Base-by-base conservation (phyloP, 2,888 invertebrate genomes). In the Drosophila cognata region DNA sequence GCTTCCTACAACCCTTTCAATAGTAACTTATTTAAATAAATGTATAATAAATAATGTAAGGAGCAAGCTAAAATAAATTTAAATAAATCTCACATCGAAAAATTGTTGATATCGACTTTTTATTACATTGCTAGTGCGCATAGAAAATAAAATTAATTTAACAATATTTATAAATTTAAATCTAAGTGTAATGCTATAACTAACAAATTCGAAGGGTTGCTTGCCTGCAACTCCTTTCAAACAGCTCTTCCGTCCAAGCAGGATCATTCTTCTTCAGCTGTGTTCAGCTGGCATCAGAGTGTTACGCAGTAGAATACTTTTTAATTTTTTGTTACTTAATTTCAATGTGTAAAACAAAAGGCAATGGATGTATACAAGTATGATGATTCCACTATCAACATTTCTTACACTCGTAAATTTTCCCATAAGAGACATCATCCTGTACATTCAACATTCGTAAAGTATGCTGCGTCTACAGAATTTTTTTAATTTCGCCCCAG, bases 1-100 rank as follows among this genome's bases (percentile, higher is more conserved):
- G 82, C 59, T 76, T 87, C 50, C 50, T 84, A 0, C 87, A 81
- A 43, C 68, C 66, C 31, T 71, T 65, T 69, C 51, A 43, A 43
- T 35, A 16, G 11, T 31, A 36, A 36, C 29, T 33, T n/a, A 43
- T 13, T 29, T 25, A 16, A 21, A 29, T 57, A 52, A 38, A 31
- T 50, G 18, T 50, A 6, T 11, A 16, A 25, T 21, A 21, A 35
- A 53, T 13, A 21, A 35, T 53, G 31, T 28, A 31, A 29, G 18
- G n/a, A 31, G 31, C 16, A 16, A 52, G n/a, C 11, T n/a, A 31
- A n/a, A 29, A 51, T 1, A 51, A 25, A 25, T 25, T 25, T 7
- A 46, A 25, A 46, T 46, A 46, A 46, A 25, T 46, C 46, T 8
- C 25, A 13, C 6, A 13, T 13, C 13, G 13, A 4, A 4, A 10